These are phyloP conservation scores for Monopterus albus DNA, from an alignment of 2,113 vertebrate species.

Conservation along the genomic window DNA sequence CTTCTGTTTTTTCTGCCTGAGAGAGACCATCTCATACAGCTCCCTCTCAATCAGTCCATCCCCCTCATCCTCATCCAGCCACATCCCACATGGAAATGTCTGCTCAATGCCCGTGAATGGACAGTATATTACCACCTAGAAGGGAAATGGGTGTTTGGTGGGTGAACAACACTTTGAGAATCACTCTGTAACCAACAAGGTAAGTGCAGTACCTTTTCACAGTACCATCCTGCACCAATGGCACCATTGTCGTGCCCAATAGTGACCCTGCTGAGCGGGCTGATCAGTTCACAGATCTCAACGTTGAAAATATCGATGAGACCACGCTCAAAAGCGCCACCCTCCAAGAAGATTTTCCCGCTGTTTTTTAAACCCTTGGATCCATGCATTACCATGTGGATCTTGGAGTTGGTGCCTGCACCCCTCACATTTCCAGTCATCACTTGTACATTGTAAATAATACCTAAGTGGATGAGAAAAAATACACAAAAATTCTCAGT, in stretches of 20 bases:
- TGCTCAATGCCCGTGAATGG: constrained; percentile 96
- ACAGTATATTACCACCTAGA: constrained; percentile 93
- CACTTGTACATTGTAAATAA: constrained; percentile 93
- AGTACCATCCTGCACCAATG: constrained; percentile 94
- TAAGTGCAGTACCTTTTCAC: constrained; percentile 88
- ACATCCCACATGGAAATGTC: constrained; percentile 92
- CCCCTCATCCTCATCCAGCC: constrained; percentile 95
- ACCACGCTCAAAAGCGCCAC: constrained; percentile 91
- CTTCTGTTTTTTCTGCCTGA: constrained; percentile 91
- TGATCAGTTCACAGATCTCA: constrained; percentile 92
- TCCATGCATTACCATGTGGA: constrained; percentile 93
- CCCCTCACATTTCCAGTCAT: constrained; percentile 93
- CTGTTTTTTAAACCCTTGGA: constrained; percentile 94
- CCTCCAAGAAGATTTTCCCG: constrained; percentile 94
- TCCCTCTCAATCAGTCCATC: constrained; percentile 95
- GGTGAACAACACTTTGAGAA: not conserved
- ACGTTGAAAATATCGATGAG: constrained; percentile 94
- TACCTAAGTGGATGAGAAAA: constrained; percentile 77
- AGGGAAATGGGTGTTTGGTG: constrained; percentile 3
- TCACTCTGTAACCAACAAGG: not conserved
- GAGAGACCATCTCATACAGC: constrained; percentile 96
- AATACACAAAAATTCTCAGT: not conserved
- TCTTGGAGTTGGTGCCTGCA: constrained; percentile 97
- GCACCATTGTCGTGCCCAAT: constrained; percentile 93
- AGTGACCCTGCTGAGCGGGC: constrained; percentile 93